These are phyloP conservation scores for Potorous gilbertii DNA, from an alignment of 2,797 vertebrate genomes.

Conservation along the genomic window DNA sequence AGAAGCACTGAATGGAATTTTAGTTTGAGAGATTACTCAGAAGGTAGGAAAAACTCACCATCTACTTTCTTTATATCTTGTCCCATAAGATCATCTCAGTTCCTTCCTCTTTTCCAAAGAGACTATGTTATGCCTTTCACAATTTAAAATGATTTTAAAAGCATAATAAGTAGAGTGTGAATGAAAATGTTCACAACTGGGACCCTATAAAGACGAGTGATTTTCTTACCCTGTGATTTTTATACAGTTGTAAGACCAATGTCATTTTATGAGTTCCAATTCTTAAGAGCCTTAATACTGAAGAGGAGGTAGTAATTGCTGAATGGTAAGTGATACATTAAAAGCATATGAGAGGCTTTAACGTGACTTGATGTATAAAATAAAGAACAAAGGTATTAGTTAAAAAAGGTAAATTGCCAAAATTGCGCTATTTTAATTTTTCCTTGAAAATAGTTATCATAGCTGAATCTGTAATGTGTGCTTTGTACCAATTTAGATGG, in stretches of 20 bases:
- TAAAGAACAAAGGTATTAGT: slow-evolving; percentile 72
- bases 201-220: slow-evolving; percentile 26
- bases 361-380: slow-evolving; percentile 76
- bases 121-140: not conserved
- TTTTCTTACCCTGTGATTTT: slow-evolving; percentile 72
- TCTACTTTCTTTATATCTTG: slow-evolving; percentile 10
- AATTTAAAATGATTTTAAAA: slow-evolving; percentile 54
- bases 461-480: slow-evolving; percentile 61
- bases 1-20: not conserved
- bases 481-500: slow-evolving; percentile 63
- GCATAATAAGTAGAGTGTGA: slow-evolving; percentile 54
- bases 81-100: slow-evolving; percentile 19
- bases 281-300: slow-evolving; percentile 71
- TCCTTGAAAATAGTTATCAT: slow-evolving; percentile 58
- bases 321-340: slow-evolving; percentile 78
- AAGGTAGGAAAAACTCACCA: not conserved
- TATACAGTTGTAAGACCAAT: slow-evolving; percentile 71
- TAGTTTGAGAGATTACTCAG: not conserved
- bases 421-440: slow-evolving; percentile 70
- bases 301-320: slow-evolving; percentile 76
- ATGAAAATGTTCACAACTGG: slow-evolving; percentile 32
- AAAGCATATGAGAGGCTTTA: slow-evolving; percentile 77
- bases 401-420: slow-evolving; percentile 64
- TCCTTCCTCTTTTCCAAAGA: slow-evolving; percentile 26
- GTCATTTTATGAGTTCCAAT: slow-evolving; percentile 76